Evolutionary conservation across 2,888 invertebrate genomes (phyloP).

Genomic region (Lycaena phlaeas): DNA sequence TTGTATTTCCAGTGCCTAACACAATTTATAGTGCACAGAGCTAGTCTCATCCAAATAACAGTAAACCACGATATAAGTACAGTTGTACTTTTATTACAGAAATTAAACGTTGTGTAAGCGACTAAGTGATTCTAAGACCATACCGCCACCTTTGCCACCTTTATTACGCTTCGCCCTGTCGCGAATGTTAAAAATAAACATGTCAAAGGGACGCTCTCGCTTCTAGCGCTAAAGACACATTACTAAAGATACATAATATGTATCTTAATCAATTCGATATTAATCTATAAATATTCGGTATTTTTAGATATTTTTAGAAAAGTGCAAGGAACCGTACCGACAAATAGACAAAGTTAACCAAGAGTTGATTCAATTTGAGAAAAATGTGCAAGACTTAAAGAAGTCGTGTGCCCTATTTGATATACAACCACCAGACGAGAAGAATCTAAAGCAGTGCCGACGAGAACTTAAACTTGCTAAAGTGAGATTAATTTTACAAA

Average conservation of each 20-base stretch:
- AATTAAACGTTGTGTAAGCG: too few relatives aligned
- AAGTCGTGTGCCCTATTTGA: constrained; percentile 89
- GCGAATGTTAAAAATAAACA: too few relatives aligned
- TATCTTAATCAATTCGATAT: not conserved
- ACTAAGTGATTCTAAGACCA: too few relatives aligned
- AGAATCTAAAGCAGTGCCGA: constrained; percentile 80
- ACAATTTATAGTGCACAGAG: too few relatives aligned
- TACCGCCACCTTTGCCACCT: too few relatives aligned
- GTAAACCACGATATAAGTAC: too few relatives aligned
- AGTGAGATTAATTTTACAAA: constrained; percentile 46
- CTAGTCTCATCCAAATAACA: too few relatives aligned
- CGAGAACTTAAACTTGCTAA: constrained; percentile 84
- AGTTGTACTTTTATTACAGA: too few relatives aligned
- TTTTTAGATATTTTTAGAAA: constrained; percentile 73
- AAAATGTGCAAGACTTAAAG: constrained; percentile 75
- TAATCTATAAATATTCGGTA: not conserved
- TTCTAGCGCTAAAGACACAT: too few relatives aligned
- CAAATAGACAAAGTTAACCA: constrained; percentile 79
- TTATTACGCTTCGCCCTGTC: too few relatives aligned
- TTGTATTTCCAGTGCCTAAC: too few relatives aligned
- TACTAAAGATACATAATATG: not conserved
- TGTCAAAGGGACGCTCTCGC: too few relatives aligned
- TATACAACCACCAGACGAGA: constrained; percentile 87
- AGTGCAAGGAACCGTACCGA: constrained; percentile 78
- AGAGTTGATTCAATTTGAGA: constrained; percentile 78